These are phyloP conservation scores for Ganaspis sp. DNA, from an alignment of 1,140 invertebrate species.

Conservation along the genomic window DNA sequence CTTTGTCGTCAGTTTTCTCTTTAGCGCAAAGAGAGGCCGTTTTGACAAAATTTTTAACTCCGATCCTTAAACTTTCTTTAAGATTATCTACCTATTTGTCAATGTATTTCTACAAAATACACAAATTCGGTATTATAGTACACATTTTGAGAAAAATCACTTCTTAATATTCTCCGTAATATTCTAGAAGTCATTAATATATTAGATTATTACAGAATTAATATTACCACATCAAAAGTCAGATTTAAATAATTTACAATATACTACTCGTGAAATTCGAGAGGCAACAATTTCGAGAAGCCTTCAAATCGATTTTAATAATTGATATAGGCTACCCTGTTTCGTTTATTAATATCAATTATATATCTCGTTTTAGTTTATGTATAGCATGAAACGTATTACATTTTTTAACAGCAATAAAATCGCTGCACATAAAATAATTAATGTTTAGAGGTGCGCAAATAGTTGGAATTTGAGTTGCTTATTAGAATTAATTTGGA, in stretches of 20 bases:
- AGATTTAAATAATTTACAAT: background rate
- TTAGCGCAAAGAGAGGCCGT: no score
- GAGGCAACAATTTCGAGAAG: conserved; percentile 8
- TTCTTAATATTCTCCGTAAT: conserved; percentile 14
- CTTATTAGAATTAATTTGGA: no score
- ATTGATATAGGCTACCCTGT: conserved; percentile 76
- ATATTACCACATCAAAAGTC: background rate
- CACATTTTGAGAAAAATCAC: background rate
- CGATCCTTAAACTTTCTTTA: no score
- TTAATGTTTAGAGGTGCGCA: no score
- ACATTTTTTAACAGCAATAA: background rate
- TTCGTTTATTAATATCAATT: conserved; percentile 72
- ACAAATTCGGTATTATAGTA: no score
- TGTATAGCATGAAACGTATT: no score
- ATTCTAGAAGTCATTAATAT: background rate
- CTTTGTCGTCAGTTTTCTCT: no score
- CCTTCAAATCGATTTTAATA: conserved; percentile 60
- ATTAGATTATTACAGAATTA: background rate
- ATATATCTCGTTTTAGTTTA: conserved; percentile 34
- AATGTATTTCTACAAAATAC: no score
- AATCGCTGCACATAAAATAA: background rate
- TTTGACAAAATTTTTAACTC: no score
- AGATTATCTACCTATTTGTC: no score
- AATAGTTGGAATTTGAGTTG: no score
- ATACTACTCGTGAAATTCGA: conserved; percentile 4